phyloP scores from a whole-genome alignment of 2,797 vertebrate species.

The Schizopygopsis pylzovi region DNA sequence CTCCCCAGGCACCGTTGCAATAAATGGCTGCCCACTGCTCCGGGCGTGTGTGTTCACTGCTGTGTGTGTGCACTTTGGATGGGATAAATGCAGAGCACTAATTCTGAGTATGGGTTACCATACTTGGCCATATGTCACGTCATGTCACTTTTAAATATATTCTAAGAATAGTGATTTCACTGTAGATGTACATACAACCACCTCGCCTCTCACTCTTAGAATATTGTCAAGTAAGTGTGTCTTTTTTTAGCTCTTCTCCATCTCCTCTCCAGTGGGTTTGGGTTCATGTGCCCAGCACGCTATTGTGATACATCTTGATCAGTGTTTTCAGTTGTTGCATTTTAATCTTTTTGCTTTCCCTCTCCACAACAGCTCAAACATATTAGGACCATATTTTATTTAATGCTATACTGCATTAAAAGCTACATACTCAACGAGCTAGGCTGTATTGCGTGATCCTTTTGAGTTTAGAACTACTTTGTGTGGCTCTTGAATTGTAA shows the following conservation, averaged over 20 bases:
- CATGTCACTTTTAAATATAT: not conserved
- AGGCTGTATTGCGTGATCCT: slow-evolving; percentile 56
- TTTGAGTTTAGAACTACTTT: slow-evolving; percentile 58
- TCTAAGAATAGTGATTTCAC: slow-evolving; percentile 47
- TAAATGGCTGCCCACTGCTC: too few relatives aligned
- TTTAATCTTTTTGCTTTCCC: slow-evolving; percentile 46
- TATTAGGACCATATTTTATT: slow-evolving; percentile 70
- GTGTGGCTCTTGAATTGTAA: slow-evolving; percentile 63
- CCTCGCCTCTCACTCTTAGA: slow-evolving; percentile 32
- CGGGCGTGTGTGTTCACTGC: too few relatives aligned
- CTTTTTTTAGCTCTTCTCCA: not conserved
- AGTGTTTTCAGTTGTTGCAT: slow-evolving; percentile 50
- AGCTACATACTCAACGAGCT: slow-evolving; percentile 55
- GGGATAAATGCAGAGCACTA: too few relatives aligned
- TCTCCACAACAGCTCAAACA: slow-evolving; percentile 61
- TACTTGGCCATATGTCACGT: too few relatives aligned
- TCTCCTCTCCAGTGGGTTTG: slow-evolving; percentile 32
- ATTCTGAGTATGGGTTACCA: too few relatives aligned
- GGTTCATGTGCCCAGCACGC: slow-evolving; percentile 43
- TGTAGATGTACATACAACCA: not conserved
- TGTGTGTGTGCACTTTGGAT: too few relatives aligned
- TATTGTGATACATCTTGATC: slow-evolving; percentile 51
- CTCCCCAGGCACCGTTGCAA: too few relatives aligned
- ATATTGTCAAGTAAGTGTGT: slow-evolving; percentile 18
- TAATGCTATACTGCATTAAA: slow-evolving; percentile 64